Percentiles rank a stretch among this genome's conserved stretches.
Evolutionary conservation across 2,888 invertebrate genomes (phyloP).

Genomic region (Cerceris rybyensis): DNA sequence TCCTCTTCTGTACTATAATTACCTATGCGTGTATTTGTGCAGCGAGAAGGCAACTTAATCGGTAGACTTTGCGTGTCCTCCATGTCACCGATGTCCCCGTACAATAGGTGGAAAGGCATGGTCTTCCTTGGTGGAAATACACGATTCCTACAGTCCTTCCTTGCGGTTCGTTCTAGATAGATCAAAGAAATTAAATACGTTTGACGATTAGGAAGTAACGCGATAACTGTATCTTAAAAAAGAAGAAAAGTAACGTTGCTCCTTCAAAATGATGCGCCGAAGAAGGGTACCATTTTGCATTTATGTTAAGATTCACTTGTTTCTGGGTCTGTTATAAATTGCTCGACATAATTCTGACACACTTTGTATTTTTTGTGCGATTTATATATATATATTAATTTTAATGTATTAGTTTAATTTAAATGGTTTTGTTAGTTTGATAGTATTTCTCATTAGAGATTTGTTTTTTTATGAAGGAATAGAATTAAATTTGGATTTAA

Average conservation of each 20-base stretch:
- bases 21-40: constrained; percentile 52
- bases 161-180: constrained; percentile 31
- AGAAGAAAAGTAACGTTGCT: not conserved
- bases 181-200: constrained; percentile 13
- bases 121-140: constrained; percentile 35
- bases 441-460: no score
- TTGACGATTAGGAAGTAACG: not conserved
- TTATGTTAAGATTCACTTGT: not conserved
- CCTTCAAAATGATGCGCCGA: constrained; percentile 68
- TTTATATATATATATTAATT: no score
- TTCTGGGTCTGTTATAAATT: not conserved
- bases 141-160: constrained; percentile 45
- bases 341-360: not conserved
- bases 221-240: not conserved
- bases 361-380: not conserved
- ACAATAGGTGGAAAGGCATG: constrained; percentile 20
- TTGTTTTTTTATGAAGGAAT: no score
- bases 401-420: no score
- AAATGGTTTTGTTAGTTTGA: no score
- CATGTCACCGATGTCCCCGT: constrained; percentile 75
- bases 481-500: no score
- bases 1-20: constrained; percentile 43
- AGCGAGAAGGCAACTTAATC: constrained; percentile 53
- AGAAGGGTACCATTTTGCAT: constrained; percentile 64
- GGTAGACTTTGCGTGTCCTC: constrained; percentile 70